These are phyloP conservation scores for Nebria brevicollis DNA, from an alignment of 2,888 invertebrate genomes.

Conservation along the genomic window DNA sequence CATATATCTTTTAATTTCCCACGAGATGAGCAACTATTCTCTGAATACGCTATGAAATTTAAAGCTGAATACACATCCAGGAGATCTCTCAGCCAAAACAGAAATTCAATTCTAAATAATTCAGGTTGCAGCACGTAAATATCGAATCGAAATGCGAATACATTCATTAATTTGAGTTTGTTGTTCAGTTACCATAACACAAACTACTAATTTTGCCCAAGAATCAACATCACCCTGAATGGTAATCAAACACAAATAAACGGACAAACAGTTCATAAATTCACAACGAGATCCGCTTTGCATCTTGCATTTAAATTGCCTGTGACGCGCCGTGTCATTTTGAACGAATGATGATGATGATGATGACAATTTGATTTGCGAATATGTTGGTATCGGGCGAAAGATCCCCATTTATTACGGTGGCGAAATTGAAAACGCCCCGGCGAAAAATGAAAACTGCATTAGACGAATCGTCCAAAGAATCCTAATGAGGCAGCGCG, in stretches of 20 bases:
- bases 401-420: neutral
- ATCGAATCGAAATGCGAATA: too few species aligned
- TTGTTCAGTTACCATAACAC: too few species aligned
- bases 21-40: neutral
- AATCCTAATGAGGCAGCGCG: neutral
- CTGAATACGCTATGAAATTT: neutral
- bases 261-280: too few species aligned
- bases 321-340: neutral
- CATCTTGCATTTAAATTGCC: too few species aligned
- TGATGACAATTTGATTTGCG: neutral
- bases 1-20: neutral
- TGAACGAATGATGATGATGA: neutral
- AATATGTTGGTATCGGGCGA: neutral
- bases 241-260: too few species aligned
- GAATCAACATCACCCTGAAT: too few species aligned
- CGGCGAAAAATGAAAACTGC: neutral
- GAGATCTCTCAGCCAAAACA: neutral
- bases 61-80: neutral
- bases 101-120: conserved; percentile 31
- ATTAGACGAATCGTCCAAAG: neutral
- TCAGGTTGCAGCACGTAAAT: neutral
- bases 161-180: too few species aligned
- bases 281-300: too few species aligned
- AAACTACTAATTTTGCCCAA: too few species aligned
- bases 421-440: neutral